These are phyloP conservation scores for Neolamprologus cancellatus DNA, from an alignment of 2,113 vertebrate species.

Conservation along the genomic window DNA sequence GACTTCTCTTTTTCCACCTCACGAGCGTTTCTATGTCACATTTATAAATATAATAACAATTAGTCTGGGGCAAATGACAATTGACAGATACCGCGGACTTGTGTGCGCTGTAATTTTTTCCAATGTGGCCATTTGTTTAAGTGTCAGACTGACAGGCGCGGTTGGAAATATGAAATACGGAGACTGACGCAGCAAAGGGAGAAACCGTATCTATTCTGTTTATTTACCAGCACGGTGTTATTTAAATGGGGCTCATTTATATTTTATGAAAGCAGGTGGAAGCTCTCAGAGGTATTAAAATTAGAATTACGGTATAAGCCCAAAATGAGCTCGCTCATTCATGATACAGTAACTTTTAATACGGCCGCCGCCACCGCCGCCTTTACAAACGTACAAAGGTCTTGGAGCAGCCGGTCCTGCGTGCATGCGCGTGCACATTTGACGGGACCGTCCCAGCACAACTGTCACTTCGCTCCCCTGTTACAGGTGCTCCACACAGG, in stretches of 20 bases:
- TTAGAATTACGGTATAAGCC: background rate
- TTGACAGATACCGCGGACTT: conserved; percentile 49
- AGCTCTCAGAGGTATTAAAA: background rate
- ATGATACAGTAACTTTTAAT: background rate
- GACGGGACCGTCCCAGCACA: conserved; percentile 45
- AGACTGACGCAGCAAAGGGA: background rate
- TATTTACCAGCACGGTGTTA: background rate
- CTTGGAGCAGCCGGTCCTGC: background rate
- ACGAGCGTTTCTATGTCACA: conserved; percentile 24
- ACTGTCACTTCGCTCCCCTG: conserved; percentile 53
- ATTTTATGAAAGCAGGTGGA: background rate
- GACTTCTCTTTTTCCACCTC: conserved; percentile 9
- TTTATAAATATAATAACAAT: conserved; percentile 65
- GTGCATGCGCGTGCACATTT: background rate
- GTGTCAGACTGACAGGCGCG: conserved; percentile 8
- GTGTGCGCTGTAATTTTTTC: background rate
- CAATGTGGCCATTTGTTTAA: conserved; percentile 38
- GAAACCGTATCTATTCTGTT: background rate
- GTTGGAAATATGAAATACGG: background rate
- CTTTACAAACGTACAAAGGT: background rate
- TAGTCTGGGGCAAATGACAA: conserved; percentile 51
- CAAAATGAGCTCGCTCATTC: background rate
- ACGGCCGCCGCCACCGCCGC: background rate
- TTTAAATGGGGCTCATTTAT: background rate
- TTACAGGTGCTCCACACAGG: conserved; percentile 60